Percentiles rank a stretch among this genome's conserved stretches.
phyloP scores from a whole-genome alignment of 2,888 invertebrate genomes.

The Brachypterus glaber region DNA sequence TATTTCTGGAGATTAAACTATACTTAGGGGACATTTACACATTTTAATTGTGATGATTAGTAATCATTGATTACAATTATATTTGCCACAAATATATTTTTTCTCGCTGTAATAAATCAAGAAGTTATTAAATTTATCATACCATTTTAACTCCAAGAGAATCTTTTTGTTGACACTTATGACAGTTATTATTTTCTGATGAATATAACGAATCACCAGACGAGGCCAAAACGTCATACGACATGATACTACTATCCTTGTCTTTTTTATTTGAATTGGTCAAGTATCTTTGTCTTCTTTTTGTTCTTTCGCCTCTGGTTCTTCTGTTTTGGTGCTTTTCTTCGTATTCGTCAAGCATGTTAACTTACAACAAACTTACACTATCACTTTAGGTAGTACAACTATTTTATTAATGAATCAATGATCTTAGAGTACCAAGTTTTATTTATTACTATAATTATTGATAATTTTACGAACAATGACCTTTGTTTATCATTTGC shows the following conservation, averaged over 20 bases:
- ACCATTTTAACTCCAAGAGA: too few relatives aligned
- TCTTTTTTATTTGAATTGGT: conserved; percentile 20
- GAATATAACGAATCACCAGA: conserved; percentile 17
- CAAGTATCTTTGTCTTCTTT: conserved; percentile 33
- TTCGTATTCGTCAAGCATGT: conserved; percentile 31
- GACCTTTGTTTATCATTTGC: conserved; percentile 7
- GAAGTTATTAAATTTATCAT: too few relatives aligned
- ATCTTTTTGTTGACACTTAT: conserved; percentile 10
- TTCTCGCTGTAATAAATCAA: too few relatives aligned
- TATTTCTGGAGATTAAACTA: too few relatives aligned
- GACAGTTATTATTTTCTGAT: conserved; percentile 22
- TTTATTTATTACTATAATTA: not conserved
- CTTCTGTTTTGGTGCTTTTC: conserved; percentile 28
- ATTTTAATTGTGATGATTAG: too few relatives aligned
- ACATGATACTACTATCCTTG: conserved; percentile 15
- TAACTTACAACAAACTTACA: too few relatives aligned
- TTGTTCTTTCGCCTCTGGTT: conserved; percentile 34
- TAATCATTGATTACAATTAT: too few relatives aligned
- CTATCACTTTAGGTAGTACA: too few relatives aligned
- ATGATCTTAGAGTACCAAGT: not conserved
- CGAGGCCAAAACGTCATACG: conserved; percentile 15
- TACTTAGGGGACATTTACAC: too few relatives aligned
- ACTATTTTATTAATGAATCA: too few relatives aligned
- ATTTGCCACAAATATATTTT: too few relatives aligned
- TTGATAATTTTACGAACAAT: conserved; percentile 4